A percentile compares a stretch with the other conserved stretches of the same genome.
phyloP scores from a whole-genome alignment of 2,888 invertebrate species.

The Sipha maydis region DNA sequence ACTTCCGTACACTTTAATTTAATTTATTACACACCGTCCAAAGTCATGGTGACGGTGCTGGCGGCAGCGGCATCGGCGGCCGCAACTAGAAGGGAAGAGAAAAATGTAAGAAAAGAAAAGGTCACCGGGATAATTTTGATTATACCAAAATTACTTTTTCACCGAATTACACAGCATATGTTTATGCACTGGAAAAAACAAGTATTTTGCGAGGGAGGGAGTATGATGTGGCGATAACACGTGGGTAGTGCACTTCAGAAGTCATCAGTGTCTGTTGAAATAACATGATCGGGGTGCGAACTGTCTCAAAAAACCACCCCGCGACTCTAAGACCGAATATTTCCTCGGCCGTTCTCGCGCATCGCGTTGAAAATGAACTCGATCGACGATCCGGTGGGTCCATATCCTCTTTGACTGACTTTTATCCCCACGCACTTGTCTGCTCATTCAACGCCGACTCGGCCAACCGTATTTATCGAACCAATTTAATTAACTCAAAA shows the following conservation, averaged over 20 bases:
- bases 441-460: neutral
- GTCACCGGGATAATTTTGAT: neutral
- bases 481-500: neutral
- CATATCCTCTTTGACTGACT: neutral
- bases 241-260: neutral
- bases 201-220: too few relatives aligned
- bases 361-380: neutral
- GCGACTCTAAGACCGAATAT: neutral
- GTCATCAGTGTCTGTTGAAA: constrained; percentile 4
- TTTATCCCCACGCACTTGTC: neutral
- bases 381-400: neutral
- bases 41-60: neutral
- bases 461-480: neutral
- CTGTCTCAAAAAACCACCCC: neutral
- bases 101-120: neutral
- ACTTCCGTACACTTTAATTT: neutral
- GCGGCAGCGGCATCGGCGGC: neutral
- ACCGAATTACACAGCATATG: neutral
- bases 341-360: neutral
- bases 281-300: neutral
- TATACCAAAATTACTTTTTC: constrained; percentile 13
- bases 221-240: neutral
- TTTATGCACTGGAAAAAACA: neutral
- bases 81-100: neutral
- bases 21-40: too few relatives aligned